phyloP scores from a whole-genome alignment of 1,140 invertebrate genomes.

The Wiebesia pumilae region DNA sequence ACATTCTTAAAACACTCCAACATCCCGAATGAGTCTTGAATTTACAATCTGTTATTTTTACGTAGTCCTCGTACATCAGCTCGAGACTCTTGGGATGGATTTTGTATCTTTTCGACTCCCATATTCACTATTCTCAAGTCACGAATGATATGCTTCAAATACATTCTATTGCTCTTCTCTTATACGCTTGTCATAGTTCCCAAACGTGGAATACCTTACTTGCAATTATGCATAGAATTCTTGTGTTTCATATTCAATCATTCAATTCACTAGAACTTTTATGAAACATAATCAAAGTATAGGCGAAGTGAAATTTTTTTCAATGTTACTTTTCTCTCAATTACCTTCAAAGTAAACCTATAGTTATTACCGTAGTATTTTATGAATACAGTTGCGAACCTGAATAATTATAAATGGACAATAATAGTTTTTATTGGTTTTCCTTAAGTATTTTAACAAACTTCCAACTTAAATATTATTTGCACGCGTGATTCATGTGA shows the following conservation, averaged over 20 bases:
- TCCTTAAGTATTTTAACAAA: slow-evolving; percentile 2
- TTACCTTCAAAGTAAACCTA: too few species aligned
- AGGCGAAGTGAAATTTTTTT: too few species aligned
- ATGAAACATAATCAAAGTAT: not conserved
- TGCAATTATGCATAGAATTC: too few species aligned
- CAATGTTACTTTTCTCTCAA: too few species aligned
- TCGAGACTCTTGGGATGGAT: not conserved
- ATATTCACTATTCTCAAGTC: not conserved
- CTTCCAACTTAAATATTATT: not conserved
- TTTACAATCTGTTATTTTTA: not conserved
- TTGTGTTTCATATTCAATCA: too few species aligned
- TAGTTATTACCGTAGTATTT: too few species aligned
- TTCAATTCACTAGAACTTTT: too few species aligned
- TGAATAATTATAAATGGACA: too few species aligned
- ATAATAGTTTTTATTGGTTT: not conserved
- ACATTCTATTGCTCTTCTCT: not conserved
- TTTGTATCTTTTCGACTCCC: not conserved
- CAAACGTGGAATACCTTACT: not conserved
- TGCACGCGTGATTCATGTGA: not conserved
- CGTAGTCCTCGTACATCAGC: not conserved
- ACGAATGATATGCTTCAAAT: not conserved
- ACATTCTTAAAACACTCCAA: not conserved
- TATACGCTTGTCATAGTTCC: not conserved
- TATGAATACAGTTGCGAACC: too few species aligned
- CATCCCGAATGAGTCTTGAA: not conserved